Evolutionary conservation across 2,888 invertebrate genomes (phyloP), one percentile per base, ranked within the genome.

Genomic region (Trichopria drosophilae): DNA sequence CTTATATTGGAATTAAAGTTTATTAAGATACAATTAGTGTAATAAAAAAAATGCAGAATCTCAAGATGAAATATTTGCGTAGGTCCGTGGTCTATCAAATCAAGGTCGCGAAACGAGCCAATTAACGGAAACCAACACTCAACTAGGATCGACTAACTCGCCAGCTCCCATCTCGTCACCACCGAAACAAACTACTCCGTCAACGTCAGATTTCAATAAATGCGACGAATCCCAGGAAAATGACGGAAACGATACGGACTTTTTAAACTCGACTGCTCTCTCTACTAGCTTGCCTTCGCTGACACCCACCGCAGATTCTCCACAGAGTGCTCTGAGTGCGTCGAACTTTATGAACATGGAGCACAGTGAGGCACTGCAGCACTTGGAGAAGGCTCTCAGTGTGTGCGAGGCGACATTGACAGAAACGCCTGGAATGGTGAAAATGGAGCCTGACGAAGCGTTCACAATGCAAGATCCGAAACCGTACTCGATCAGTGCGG

Each of bases 381-480:
- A 75, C 54, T 62, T 75, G 50, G 73, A 75, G 39, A 75, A 72
- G 46, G 75, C 74, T 4, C 62, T 75, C 9, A 74, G 68, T 39
- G 69, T 72, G 10, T 74, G 74, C 57, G 75, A 75, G 52, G 74
- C 75, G 0, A 75, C 75, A 20, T 60, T 75, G 18, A 74, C 75
- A 12, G 75, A 75, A 51, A 68, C 74, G 20, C 68, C 59, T 29
- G 75, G 75, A n/a, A 65, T 71, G 66, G 75, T 75, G 3, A 75
- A 75, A 53, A 71, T 75, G 69, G 75, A 75, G 45, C 75, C 75
- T 0, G 75, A 75, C 45, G 75, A 75, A 35, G 72, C 73, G 45
- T 55, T 68, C 47, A 66, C 68, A n/a, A 71, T 69, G 9, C 68
- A 68, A 6, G 71, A 71, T 1, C 56, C 62, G 9, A 75, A 75